Conservation (phyloP, 2,113 vertebrate genomes). For the Cygnus buccinator region DNA sequence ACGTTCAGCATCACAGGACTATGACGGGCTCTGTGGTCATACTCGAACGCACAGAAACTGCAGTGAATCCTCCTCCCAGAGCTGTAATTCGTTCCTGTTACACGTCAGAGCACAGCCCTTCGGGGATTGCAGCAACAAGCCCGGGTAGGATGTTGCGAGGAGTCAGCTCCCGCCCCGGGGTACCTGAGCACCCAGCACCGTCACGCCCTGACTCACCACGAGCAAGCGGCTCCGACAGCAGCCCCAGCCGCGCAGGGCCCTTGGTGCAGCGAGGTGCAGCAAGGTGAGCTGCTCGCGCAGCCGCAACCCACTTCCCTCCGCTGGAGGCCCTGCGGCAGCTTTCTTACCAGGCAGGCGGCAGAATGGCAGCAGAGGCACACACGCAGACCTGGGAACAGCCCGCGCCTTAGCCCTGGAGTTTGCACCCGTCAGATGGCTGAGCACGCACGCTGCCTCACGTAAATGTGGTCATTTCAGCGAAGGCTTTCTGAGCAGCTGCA, state of each 20-base stretch:
- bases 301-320: neutral
- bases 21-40: neutral
- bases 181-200: neutral
- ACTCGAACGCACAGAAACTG: neutral
- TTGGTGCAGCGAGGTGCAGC: too few relatives aligned
- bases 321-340: neutral
- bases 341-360: neutral
- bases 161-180: neutral
- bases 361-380: neutral
- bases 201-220: neutral
- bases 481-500: neutral
- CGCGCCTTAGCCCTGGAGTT: neutral
- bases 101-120: fast-evolving
- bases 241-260: fast-evolving
- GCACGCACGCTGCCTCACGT: neutral
- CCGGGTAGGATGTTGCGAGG: fast-evolving
- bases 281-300: neutral
- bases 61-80: neutral
- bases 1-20: fast-evolving
- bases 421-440: neutral
- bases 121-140: neutral
- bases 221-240: neutral
- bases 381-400: neutral
- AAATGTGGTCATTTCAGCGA: neutral
- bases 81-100: neutral